Percentiles rank a stretch among this genome's conserved stretches.
These are phyloP conservation scores for Porites rus DNA, from an alignment of 92 coral and sea anemone genomes.

Conservation along the genomic window DNA sequence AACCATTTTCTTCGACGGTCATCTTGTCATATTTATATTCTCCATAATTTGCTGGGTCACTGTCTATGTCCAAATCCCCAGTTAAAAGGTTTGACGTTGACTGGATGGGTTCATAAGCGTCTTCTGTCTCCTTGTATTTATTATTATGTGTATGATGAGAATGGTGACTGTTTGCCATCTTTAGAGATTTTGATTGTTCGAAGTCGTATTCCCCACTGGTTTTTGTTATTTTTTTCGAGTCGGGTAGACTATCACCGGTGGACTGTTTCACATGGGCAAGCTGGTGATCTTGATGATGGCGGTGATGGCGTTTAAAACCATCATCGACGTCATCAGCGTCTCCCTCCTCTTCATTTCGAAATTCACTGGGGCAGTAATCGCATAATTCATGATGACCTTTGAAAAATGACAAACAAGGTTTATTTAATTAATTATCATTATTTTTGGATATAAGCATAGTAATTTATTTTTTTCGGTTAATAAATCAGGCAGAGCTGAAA, in stretches of 20 bases:
- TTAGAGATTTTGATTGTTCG: not conserved
- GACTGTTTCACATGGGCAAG: slow-evolving; percentile 18
- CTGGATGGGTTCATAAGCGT: not conserved
- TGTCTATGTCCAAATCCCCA: slow-evolving; percentile 4
- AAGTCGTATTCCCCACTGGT: not conserved
- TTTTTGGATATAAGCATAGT: too few species aligned
- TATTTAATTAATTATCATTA: too few species aligned
- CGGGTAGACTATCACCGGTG: slow-evolving; percentile 47
- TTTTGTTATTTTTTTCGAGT: not conserved
- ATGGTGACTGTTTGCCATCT: not conserved
- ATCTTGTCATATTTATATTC: slow-evolving; percentile 83
- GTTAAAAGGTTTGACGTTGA: slow-evolving; percentile 12
- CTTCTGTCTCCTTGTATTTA: not conserved
- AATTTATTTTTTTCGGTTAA: too few species aligned
- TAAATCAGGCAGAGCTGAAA: too few species aligned
- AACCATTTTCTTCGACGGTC: slow-evolving; percentile 63
- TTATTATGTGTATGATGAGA: not conserved
- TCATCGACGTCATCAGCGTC: slow-evolving; percentile 21
- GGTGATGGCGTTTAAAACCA: slow-evolving; percentile 32
- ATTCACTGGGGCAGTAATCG: slow-evolving; percentile 79
- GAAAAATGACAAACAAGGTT: not conserved
- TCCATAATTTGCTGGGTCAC: slow-evolving; percentile 64
- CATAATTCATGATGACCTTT: slow-evolving; percentile 58
- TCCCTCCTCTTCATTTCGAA: slow-evolving; percentile 49
- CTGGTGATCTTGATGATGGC: slow-evolving; percentile 23